phyloP scores from a whole-genome alignment of 2,113 vertebrate species.

The Geococcyx californianus region DNA sequence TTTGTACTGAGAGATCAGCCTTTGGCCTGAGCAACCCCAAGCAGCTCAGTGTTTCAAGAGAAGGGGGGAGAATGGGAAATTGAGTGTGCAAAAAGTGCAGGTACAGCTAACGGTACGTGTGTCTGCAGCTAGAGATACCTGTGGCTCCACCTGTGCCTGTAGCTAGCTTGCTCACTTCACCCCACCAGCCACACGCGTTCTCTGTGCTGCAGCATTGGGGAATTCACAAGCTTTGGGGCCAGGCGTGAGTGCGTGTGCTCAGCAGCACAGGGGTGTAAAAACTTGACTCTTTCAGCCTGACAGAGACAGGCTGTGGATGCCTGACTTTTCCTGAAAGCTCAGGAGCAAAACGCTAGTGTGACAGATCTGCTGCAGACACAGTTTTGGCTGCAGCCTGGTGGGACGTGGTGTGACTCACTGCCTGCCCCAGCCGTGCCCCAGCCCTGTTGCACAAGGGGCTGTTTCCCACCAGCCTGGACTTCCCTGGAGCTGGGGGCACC shows the following conservation, averaged over 20 bases:
- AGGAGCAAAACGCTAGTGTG: accelerated
- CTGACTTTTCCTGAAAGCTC: accelerated
- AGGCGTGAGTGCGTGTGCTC: accelerated
- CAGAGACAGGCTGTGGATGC: background rate
- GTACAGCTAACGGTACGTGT: accelerated
- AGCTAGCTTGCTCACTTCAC: background rate
- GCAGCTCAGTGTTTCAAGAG: background rate
- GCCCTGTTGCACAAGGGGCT: background rate
- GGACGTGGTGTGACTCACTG: accelerated
- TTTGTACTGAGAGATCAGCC: background rate
- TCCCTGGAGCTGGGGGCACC: too few species aligned
- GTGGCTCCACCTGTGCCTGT: accelerated
- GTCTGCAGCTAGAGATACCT: background rate
- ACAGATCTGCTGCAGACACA: background rate
- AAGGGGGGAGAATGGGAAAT: background rate
- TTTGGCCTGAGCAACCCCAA: background rate
- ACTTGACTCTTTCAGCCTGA: background rate
- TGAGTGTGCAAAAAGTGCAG: background rate
- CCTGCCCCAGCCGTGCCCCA: background rate
- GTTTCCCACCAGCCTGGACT: accelerated
- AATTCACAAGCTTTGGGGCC: background rate
- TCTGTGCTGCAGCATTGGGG: background rate
- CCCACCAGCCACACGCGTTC: background rate
- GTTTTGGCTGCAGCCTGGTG: background rate
- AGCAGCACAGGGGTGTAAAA: accelerated